Evolutionary conservation across 1,140 invertebrate genomes (phyloP), one percentile per base, ranked within the genome.

Genomic region (Micrasema longulum): DNA sequence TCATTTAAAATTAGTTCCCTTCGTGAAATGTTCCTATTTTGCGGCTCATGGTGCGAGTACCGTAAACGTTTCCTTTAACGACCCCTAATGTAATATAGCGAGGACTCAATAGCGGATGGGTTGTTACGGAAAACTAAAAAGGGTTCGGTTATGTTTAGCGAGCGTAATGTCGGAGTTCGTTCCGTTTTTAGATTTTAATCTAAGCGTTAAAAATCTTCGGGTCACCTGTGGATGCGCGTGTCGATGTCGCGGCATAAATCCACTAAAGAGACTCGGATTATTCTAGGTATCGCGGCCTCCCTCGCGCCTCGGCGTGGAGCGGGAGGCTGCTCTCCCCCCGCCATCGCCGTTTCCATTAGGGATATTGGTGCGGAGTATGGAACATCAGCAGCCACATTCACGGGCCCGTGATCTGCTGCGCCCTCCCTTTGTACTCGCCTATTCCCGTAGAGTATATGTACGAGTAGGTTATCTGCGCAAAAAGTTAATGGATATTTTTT

Each of bases 401-500:
- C 26, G 26, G 26, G 3, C 26, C 26, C 26, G 26, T 31, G 26
- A 31, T 31, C 26, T 31, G 26, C 26, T 31, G 26, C 26, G 2
- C 26, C 26, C 55, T 38, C 22, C 35, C 10, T 31, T 7, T 31
- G 26, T 7, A 31, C 26, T 31, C 7, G 2, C 2, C 26, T 31
- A 31, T 31, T 22, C 55, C 9, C 35, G 5, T 60, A 31, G 38
- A n/a, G n/a, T n/a, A n/a, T n/a, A n/a, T n/a, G n/a, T n/a, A n/a
- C n/a, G n/a, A n/a, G 35, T 41, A 20, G 23, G 23, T 23, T 14
- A 20, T 55, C 52, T n/a, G 12, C 20, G 55, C 55, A 41, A 38
- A 60, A 60, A 16, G 35, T 35, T 22, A 41, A 38, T 41, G 55
- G 36, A 57, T 57, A 14, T 60, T 60, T 60, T 60, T 60, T 2